Base-by-base conservation (phyloP, 2,113 vertebrate species). In the Illadopsis cleaveri region DNA sequence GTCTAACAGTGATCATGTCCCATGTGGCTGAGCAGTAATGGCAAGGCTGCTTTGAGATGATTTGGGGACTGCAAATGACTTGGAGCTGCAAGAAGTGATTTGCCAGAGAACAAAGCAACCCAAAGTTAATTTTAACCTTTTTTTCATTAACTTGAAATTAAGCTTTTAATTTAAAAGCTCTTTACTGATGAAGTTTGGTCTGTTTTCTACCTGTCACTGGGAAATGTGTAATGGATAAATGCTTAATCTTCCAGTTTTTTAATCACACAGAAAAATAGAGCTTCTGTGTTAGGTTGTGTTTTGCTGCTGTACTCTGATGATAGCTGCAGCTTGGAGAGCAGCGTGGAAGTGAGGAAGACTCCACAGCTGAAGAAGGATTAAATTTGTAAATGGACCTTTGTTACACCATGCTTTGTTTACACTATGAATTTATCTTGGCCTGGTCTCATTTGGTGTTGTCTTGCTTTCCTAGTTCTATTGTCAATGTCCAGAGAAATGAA, bases 71-170 rank as follows among this genome's bases (percentile, higher is more conserved):
- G 73, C 61, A 64, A 81, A 84, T 82, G 56, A 84, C 83, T 83
- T 92, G 6, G 22, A 75, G 72, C 60, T 91, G 81, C 44, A 37
- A 4, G 56, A 65, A 88, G 57, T 71, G 81, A 82, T 89, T 69
- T 87, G 69, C 65, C 73, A 69, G 73, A 95, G 91, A 94, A 82
- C 72, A 94, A 95, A 96, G 93, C 65, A 72, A 71, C 19, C 1
- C 0, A 37, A 89, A 95, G 68, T 88, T 64, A 47, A 90, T 92
- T 57, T 70, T 62, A 81, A 94, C 28, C 25, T 48, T 27, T 51
- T 64, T 57, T 84, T 44, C 45, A 89, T 95, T 89, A 86, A 48
- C 35, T 93, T 48, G 87, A 58, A 94, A 83, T 90, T 66, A 89
- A 75, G 44, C 40, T 81, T 90, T 89, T 89, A 40, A 84, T 89